Base-by-base conservation (phyloP, 2,797 vertebrate genomes). In the Rhinatrema bivittatum region DNA sequence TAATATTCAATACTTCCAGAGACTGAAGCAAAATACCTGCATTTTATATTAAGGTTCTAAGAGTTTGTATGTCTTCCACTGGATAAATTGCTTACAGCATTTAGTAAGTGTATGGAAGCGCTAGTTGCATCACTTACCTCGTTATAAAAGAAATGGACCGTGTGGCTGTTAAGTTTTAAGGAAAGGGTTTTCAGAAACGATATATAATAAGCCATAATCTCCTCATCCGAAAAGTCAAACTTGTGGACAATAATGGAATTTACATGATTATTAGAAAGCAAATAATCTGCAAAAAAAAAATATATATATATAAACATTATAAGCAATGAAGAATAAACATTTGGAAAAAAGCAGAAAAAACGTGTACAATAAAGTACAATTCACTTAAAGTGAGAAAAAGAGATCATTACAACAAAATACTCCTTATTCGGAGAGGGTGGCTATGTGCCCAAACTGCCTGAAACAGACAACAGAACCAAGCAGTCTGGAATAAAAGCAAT, bases 181-280 rank as follows among this genome's bases (percentile, higher is more conserved):
- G 96, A 99, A 57, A 99, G 86, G 1, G 95, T 99, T 78, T 99
- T 99, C 65, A 99, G 76, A 76, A 99, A 99, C 10, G 93, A 99
- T 70, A 99, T 96, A 15, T 99, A 99, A 63, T 99, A 99, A 1
- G 95, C 96, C 95, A 99, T 98, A 39, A 99, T 97, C 77, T 99
- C 96, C 54, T 99, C 96, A 11, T 98, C 96, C 1, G 96, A 99
- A 69, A 99, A 99, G 70, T 99, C 96, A 73, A 99, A 99, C 46
- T 99, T 98, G 73, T 99, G 95, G 35, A 99, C 93, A 25, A 99
- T 98, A 60, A 99, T 99, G 42, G 95, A 98, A 76, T 99, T 99
- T 29, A 99, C 93, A 4, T 98, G 93, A 75, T 98, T 99, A 74
- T 99, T 99, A 4, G 96, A 98, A 33, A 99, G 79, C 49, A 99